phyloP scores from a whole-genome alignment of 2,888 invertebrate species.

The Glaucopsyche alexis region DNA sequence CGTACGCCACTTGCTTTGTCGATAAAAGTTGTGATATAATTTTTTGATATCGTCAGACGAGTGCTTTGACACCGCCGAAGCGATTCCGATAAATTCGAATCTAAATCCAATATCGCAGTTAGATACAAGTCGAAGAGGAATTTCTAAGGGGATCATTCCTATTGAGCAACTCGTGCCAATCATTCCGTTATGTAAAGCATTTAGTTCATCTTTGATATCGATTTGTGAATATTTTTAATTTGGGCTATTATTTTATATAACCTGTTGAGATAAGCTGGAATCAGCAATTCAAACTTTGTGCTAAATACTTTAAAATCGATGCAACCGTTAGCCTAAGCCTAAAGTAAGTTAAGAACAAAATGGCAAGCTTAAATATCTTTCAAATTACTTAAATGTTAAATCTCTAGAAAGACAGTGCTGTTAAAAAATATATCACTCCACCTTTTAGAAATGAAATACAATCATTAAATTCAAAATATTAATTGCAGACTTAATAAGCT shows the following conservation, averaged over 20 bases:
- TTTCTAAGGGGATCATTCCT: constrained; percentile 52
- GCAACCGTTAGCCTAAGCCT: too few species aligned
- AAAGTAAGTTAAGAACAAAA: too few species aligned
- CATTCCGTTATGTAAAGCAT: constrained; percentile 34
- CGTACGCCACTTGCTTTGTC: constrained; percentile 51
- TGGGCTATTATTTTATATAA: neutral
- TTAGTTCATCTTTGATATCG: constrained; percentile 31
- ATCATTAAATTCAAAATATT: neutral
- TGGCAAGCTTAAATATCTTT: too few species aligned
- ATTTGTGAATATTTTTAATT: neutral
- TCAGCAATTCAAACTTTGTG: too few species aligned
- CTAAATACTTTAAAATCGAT: too few species aligned
- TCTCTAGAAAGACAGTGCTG: neutral
- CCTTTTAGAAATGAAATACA: neutral
- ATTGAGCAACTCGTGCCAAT: constrained; percentile 51
- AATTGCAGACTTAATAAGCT: constrained; percentile 5
- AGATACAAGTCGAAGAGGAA: constrained; percentile 43
- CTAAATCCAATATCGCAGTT: constrained; percentile 64
- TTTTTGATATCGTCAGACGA: constrained; percentile 63
- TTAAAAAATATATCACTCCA: neutral
- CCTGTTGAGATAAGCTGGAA: too few species aligned
- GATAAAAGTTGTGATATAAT: constrained; percentile 71
- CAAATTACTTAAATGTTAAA: neutral
- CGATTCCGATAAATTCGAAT: constrained; percentile 67
- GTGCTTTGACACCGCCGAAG: constrained; percentile 61